A percentile compares a stretch with the other conserved stretches of the same genome.
phyloP scores from a whole-genome alignment of 2,888 invertebrate species.

The Sphaeridia pumilis region DNA sequence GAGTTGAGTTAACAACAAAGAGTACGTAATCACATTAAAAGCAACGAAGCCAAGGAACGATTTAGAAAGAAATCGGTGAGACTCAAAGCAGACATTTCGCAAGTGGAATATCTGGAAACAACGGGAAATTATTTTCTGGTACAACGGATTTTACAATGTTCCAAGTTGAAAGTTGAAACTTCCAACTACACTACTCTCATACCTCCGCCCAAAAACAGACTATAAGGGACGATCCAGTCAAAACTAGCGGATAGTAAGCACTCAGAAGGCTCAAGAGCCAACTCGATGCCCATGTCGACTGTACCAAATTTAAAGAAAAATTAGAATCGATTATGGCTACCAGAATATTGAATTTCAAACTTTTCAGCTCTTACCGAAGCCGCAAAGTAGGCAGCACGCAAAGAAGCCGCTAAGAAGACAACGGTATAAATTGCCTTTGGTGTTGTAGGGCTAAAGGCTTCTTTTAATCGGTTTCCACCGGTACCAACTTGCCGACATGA shows the following conservation, averaged over 20 bases:
- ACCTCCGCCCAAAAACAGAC: constrained; percentile 94
- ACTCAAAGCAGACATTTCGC: constrained; percentile 73
- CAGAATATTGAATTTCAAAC: not conserved
- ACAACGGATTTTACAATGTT: not conserved
- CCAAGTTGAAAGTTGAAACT: too few species aligned
- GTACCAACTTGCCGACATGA: constrained; percentile 42
- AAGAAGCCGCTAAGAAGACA: constrained; percentile 69
- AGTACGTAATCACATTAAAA: constrained; percentile 79
- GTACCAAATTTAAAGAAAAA: constrained; percentile 33
- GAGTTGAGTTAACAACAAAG: constrained; percentile 65
- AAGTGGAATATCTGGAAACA: constrained; percentile 70
- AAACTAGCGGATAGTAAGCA: constrained; percentile 76
- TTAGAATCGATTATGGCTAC: not conserved
- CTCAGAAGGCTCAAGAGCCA: constrained; percentile 79
- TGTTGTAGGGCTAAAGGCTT: constrained; percentile 74
- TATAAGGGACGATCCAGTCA: constrained; percentile 78
- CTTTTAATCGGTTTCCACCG: constrained; percentile 62
- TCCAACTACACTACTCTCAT: constrained; percentile 40
- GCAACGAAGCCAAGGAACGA: constrained; percentile 79
- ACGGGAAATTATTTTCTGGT: not conserved
- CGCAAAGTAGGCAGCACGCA: constrained; percentile 79
- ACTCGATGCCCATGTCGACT: constrained; percentile 67
- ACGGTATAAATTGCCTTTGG: constrained; percentile 81
- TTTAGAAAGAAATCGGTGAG: constrained; percentile 79
- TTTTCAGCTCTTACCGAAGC: constrained; percentile 59